A percentile compares a stretch with the other conserved stretches of the same genome.
These are phyloP conservation scores for Dolichotis patagonum DNA, from an alignment of 2,113 vertebrate species.

Conservation along the genomic window DNA sequence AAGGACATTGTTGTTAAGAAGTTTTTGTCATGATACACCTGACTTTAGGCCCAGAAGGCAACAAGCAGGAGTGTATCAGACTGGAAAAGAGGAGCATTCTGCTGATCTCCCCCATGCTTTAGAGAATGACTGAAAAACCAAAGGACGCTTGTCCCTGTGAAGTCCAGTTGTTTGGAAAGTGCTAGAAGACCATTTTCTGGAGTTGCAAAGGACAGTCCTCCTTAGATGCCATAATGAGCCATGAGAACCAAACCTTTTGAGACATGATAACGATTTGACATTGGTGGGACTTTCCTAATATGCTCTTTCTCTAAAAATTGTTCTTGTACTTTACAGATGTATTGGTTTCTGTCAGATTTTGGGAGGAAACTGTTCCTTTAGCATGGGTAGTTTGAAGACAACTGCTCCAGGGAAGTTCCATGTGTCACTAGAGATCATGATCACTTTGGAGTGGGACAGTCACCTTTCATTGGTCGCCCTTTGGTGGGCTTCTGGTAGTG, in stretches of 20 bases:
- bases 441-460: neutral
- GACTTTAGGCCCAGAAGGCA: no score
- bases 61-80: neutral
- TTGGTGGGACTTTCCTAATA: neutral
- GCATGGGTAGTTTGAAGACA: neutral
- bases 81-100: neutral
- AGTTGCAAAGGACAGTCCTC: neutral
- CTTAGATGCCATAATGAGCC: neutral
- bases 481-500: neutral
- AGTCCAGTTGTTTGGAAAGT: neutral
- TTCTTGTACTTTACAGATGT: neutral
- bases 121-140: neutral
- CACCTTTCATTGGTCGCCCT: neutral
- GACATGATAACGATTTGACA: neutral
- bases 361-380: neutral
- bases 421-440: neutral
- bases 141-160: neutral
- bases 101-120: neutral
- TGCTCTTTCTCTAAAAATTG: slow-evolving; percentile 8
- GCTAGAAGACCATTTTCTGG: neutral
- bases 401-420: neutral
- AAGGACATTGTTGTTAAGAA: neutral
- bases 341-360: slow-evolving; percentile 13
- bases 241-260: neutral
- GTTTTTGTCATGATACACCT: neutral